These are phyloP conservation scores for Peromyscus attwateri DNA, from an alignment of 2,797 vertebrate genomes.

Conservation along the genomic window DNA sequence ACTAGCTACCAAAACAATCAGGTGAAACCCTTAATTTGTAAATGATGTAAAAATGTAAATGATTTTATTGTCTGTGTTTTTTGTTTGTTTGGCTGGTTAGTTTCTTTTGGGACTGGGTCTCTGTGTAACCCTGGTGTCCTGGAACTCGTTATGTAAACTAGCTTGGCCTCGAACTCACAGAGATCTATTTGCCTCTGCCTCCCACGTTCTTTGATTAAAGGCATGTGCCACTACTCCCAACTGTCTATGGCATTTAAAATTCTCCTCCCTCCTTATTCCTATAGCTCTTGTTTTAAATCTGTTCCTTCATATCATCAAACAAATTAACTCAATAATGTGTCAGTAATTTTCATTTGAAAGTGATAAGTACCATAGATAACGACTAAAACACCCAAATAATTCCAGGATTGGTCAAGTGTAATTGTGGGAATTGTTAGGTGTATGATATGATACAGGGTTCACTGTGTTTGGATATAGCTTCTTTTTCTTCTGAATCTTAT, in stretches of 20 bases:
- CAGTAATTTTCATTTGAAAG: neutral
- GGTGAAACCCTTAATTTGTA: neutral
- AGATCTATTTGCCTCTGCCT: neutral
- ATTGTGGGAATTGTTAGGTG: neutral
- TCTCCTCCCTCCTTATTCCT: no score
- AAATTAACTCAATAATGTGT: neutral
- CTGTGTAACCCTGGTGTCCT: neutral
- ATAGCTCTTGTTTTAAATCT: neutral
- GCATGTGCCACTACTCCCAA: no score
- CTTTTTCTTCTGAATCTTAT: neutral
- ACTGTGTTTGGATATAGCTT: neutral
- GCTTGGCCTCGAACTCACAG: neutral
- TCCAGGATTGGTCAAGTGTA: neutral
- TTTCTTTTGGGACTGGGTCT: neutral
- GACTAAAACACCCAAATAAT: neutral
- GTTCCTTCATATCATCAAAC: neutral
- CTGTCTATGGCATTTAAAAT: neutral
- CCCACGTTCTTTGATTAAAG: neutral
- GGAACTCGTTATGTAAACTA: neutral
- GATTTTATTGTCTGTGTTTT: neutral
- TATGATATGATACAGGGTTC: neutral
- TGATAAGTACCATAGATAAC: no score
- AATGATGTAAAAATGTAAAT: neutral
- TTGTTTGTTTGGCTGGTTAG: neutral
- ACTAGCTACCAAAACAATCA: neutral